Conservation (phyloP, 2,113 vertebrate species). For the Aramus guarauna region DNA sequence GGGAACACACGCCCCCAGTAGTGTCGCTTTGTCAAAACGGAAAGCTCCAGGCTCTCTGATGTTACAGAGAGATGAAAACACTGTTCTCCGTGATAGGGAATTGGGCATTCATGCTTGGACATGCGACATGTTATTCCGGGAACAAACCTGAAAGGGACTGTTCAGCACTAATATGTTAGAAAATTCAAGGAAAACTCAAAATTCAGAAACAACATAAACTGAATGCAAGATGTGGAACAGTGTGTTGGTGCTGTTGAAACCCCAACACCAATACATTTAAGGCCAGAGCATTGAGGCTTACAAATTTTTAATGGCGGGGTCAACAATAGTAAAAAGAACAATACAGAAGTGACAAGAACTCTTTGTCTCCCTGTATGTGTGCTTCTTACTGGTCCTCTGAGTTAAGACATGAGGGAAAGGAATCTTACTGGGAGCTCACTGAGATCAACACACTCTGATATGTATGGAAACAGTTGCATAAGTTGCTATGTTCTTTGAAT, state of each 20-base stretch:
- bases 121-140: fast-evolving
- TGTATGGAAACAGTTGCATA: not conserved
- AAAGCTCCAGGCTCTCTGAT: not conserved
- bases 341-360: not conserved
- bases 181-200: not conserved
- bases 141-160: not conserved
- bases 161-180: not conserved
- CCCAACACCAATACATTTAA: not conserved
- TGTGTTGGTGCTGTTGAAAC: not conserved
- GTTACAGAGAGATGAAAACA: not conserved
- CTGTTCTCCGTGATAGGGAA: not conserved
- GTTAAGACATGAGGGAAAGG: not conserved
- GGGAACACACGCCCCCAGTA: not conserved
- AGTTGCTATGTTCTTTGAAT: not conserved
- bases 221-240: not conserved
- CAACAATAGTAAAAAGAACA: not conserved
- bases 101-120: not conserved
- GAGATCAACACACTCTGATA: not conserved
- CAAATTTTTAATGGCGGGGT: not conserved
- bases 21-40: not conserved
- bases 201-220: not conserved
- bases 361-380: not conserved
- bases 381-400: not conserved
- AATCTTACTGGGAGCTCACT: not conserved
- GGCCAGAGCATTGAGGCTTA: not conserved